phyloP scores from a whole-genome alignment of 2,113 vertebrate genomes.

The Mellivora capensis region DNA sequence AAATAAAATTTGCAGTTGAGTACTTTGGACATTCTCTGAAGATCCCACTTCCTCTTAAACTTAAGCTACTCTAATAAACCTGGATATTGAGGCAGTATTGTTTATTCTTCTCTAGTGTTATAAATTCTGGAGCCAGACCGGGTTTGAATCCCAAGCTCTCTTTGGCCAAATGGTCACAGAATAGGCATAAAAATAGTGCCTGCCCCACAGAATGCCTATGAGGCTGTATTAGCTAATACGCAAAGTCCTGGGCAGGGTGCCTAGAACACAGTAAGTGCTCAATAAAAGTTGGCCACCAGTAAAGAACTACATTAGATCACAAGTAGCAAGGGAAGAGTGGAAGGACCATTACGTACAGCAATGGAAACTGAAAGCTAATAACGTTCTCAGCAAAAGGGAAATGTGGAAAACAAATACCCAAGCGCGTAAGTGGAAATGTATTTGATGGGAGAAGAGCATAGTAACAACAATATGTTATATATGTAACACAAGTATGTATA shows the following conservation, averaged over 20 bases:
- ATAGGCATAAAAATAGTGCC: background rate
- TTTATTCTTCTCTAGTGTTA: background rate
- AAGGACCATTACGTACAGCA: background rate
- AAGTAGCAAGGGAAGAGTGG: background rate
- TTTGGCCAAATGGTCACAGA: background rate
- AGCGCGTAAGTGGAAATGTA: background rate
- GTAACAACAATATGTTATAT: background rate
- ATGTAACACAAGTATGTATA: background rate
- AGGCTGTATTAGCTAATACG: background rate
- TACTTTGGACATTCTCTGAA: background rate
- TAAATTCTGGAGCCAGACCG: background rate
- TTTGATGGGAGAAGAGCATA: background rate
- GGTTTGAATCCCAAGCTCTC: background rate
- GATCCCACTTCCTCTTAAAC: background rate
- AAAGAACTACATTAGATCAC: background rate
- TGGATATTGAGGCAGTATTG: background rate
- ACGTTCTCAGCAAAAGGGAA: background rate
- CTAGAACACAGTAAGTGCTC: background rate
- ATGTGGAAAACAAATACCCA: background rate
- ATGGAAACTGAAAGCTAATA: background rate
- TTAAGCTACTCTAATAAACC: conserved; percentile 1
- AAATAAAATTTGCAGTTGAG: background rate
- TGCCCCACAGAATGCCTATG: background rate
- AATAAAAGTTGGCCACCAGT: background rate
- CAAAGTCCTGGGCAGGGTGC: background rate